Conservation (phyloP, 2,888 invertebrate species). For the Clanis bilineata region DNA sequence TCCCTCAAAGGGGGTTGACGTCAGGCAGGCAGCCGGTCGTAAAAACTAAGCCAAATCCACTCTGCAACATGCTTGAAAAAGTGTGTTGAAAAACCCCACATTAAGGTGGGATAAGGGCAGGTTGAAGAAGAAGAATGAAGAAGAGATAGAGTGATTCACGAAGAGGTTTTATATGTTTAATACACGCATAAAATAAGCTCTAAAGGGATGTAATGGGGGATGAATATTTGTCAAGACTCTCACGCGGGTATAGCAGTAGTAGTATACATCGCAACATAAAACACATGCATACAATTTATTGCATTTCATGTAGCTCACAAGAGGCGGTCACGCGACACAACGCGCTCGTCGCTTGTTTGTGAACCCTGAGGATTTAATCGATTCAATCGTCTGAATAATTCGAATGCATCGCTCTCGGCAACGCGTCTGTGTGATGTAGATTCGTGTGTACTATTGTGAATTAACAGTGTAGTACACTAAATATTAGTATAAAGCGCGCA, state of each 20-base stretch:
- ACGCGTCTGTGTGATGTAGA: constrained; percentile 2
- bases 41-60: too few relatives aligned
- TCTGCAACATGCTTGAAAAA: too few relatives aligned
- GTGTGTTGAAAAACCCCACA: too few relatives aligned
- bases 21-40: too few relatives aligned
- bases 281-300: neutral
- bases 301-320: constrained; percentile 11
- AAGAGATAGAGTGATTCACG: too few relatives aligned
- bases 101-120: too few relatives aligned
- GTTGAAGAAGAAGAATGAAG: too few relatives aligned
- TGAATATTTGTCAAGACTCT: too few relatives aligned
- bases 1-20: too few relatives aligned
- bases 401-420: constrained; percentile 45
- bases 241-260: neutral
- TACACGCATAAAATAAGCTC: too few relatives aligned
- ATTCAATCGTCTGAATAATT: constrained; percentile 63
- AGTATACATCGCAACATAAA: neutral
- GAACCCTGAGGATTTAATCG: constrained; percentile 61
- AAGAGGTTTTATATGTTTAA: too few relatives aligned
- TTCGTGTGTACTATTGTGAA: neutral
- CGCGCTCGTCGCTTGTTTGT: constrained; percentile 45
- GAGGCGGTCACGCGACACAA: constrained; percentile 46
- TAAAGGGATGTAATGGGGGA: too few relatives aligned
- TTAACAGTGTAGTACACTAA: neutral
- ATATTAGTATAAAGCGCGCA: neutral